These are phyloP conservation scores for Falcaria lacertinaria DNA, from an alignment of 2,888 invertebrate species.

Conservation along the genomic window DNA sequence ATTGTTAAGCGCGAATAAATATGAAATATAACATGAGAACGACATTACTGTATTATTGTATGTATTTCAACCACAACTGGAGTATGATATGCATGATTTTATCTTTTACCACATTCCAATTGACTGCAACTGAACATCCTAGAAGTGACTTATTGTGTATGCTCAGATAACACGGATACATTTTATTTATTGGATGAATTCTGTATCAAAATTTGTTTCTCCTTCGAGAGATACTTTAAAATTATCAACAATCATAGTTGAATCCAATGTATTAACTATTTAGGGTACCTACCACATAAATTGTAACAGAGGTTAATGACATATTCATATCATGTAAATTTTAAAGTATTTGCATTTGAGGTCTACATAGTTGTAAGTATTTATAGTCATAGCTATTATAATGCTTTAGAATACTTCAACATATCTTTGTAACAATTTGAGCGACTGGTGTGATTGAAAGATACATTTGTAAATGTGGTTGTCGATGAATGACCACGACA, in stretches of 20 bases:
- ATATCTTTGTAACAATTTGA: conserved; percentile 74
- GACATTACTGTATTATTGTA: conserved; percentile 35
- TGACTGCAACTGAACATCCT: conserved; percentile 25
- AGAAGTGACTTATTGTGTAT: conserved; percentile 11
- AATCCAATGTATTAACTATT: conserved; percentile 54
- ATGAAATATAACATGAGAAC: conserved; percentile 54
- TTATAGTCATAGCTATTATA: conserved; percentile 77
- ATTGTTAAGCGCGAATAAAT: conserved; percentile 50
- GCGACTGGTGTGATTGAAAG: conserved; percentile 54
- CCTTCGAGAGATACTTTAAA: not conserved
- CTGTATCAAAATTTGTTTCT: not conserved
- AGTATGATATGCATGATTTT: conserved; percentile 76
- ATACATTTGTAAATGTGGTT: conserved; percentile 32
- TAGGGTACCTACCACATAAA: conserved; percentile 42
- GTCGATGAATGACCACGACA: conserved; percentile 61
- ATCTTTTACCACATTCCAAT: conserved; percentile 72
- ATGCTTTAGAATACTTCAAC: conserved; percentile 78
- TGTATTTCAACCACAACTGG: conserved; percentile 45
- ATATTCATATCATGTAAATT: conserved; percentile 80
- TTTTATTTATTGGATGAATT: not conserved
- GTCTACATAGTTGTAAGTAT: conserved; percentile 76
- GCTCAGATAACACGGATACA: conserved; percentile 6
- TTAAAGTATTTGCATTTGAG: conserved; percentile 79
- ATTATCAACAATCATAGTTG: conserved; percentile 33
- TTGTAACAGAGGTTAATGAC: conserved; percentile 75